A percentile compares a stretch with the other conserved stretches of the same genome.
phyloP scores from a whole-genome alignment of 2,888 invertebrate genomes.

The Lordiphosa andalusiaca region DNA sequence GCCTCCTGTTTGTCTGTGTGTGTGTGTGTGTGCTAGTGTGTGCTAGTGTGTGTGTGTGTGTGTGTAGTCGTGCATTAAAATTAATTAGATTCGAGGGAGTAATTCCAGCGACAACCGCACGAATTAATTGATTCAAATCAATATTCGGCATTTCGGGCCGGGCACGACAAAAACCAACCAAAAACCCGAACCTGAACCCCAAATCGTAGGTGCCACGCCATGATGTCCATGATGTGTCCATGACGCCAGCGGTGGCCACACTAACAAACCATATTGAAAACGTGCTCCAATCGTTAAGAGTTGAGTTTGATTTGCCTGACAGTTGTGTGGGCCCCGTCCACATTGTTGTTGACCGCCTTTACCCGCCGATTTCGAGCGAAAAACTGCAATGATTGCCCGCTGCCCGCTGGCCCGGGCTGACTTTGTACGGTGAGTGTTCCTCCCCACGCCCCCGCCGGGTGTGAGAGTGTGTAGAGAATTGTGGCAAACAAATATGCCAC shows the following conservation, averaged over 20 bases:
- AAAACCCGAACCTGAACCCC: conserved; percentile 24
- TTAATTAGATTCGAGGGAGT: conserved; percentile 81
- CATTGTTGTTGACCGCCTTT: too few relatives aligned
- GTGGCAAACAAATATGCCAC: conserved; percentile 15
- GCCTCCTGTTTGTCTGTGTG: conserved; percentile 36
- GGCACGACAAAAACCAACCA: conserved; percentile 26
- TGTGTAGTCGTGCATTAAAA: conserved; percentile 80
- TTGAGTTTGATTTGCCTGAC: conserved; percentile 68
- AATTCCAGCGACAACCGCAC: conserved; percentile 79
- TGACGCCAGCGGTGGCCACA: conserved; percentile 44
- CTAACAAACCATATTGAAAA: conserved; percentile 72
- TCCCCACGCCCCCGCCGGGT: too few relatives aligned
- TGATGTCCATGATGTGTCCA: conserved; percentile 10
- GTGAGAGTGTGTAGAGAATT: conserved; percentile 15
- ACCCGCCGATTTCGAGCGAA: neutral
- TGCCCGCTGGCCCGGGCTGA: conserved; percentile 20
- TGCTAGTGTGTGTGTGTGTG: conserved; percentile 45
- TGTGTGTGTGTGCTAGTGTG: conserved; percentile 23
- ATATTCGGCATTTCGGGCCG: conserved; percentile 76
- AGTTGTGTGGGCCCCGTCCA: conserved; percentile 31
- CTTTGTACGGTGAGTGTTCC: neutral
- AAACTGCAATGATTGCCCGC: conserved; percentile 21
- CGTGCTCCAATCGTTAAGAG: conserved; percentile 65
- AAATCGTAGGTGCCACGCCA: conserved; percentile 21
- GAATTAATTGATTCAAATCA: conserved; percentile 81